phyloP scores from a whole-genome alignment of 2,888 invertebrate species.

The Amphipoea oculea region DNA sequence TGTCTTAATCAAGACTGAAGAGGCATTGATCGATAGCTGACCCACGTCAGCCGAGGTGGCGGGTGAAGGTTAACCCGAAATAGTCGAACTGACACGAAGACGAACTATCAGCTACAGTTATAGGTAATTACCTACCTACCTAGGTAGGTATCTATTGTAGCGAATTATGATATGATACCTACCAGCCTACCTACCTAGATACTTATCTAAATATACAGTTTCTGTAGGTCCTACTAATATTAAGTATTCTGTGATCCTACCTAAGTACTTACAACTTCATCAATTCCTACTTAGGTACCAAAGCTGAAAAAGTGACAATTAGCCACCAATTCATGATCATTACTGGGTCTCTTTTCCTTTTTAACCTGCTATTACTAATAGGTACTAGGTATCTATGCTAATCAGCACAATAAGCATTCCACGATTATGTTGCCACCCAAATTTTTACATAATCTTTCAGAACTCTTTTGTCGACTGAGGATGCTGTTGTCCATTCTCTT shows the following conservation, averaged over 20 bases:
- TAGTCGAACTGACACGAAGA: slow-evolving; percentile 25
- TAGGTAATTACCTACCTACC: background rate
- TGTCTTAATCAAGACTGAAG: slow-evolving; percentile 50
- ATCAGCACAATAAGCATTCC: background rate
- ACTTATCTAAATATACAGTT: background rate
- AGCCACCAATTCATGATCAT: background rate
- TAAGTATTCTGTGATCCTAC: too few relatives aligned
- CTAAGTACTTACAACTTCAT: background rate
- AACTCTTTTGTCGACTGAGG: background rate
- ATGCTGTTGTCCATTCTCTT: slow-evolving; percentile 12
- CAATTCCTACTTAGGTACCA: background rate
- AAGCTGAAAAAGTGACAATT: background rate
- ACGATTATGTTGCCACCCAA: background rate
- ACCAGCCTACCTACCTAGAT: too few relatives aligned
- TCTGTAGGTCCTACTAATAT: background rate
- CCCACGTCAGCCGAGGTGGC: slow-evolving; percentile 28
- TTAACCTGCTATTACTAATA: background rate
- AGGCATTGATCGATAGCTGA: slow-evolving; percentile 50
- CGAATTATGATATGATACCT: background rate
- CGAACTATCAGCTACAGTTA: background rate
- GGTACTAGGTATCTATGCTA: background rate
- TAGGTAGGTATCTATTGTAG: background rate
- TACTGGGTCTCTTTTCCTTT: background rate
- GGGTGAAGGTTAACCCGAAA: slow-evolving; percentile 33
- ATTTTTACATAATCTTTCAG: background rate